Conservation (phyloP, 2,797 vertebrate genomes). For the Fringilla coelebs region DNA sequence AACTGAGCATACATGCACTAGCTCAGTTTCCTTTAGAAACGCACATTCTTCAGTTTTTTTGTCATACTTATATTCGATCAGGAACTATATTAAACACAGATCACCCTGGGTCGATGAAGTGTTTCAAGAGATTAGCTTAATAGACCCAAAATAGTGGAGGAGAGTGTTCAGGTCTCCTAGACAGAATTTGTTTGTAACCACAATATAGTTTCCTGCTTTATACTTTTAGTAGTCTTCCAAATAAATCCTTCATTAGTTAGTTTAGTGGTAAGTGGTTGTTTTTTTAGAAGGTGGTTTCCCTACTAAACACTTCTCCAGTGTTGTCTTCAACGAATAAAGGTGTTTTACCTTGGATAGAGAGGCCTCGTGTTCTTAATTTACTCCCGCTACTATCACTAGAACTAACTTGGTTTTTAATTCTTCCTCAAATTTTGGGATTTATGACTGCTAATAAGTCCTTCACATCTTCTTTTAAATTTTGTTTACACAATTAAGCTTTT, state of each 20-base stretch:
- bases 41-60: background rate
- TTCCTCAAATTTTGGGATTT: background rate
- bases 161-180: background rate
- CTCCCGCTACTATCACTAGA: background rate
- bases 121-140: background rate
- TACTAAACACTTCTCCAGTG: background rate
- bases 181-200: background rate
- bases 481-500: background rate
- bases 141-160: background rate
- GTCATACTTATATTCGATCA: background rate
- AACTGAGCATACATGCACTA: too few species aligned
- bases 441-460: background rate
- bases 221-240: background rate
- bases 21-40: background rate
- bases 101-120: background rate
- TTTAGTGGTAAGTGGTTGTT: background rate
- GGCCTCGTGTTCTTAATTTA: background rate
- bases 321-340: background rate
- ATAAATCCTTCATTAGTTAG: background rate
- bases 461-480: background rate
- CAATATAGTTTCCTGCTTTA: background rate
- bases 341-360: background rate
- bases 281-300: background rate
- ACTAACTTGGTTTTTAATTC: background rate
- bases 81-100: background rate